Conservation (phyloP, 2,113 vertebrate species). For the Misgurnus mizolepis region DNA sequence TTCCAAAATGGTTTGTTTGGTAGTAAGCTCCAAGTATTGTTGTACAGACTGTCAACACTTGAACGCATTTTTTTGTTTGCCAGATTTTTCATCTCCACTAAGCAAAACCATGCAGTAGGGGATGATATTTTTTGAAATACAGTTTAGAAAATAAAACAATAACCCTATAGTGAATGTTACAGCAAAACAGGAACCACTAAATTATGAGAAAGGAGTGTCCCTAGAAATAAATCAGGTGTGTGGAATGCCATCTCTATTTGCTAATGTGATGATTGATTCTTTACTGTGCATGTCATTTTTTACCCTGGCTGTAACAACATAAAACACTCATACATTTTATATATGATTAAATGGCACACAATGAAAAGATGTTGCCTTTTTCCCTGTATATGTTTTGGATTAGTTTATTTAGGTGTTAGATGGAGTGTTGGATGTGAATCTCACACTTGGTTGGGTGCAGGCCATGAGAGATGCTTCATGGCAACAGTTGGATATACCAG, state of each 20-base stretch:
- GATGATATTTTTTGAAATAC: background rate
- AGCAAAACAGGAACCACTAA: background rate
- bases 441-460: slow-evolving; percentile 34
- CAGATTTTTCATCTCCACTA: background rate
- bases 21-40: background rate
- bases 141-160: background rate
- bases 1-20: background rate
- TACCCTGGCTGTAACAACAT: background rate
- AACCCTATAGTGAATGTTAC: background rate
- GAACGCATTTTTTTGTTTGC: slow-evolving; percentile 1
- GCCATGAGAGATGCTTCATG: slow-evolving; percentile 14
- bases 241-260: background rate
- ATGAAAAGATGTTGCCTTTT: background rate
- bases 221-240: background rate
- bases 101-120: background rate
- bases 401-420: slow-evolving; percentile 29
- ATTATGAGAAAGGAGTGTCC: background rate
- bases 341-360: background rate
- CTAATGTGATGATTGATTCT: background rate
- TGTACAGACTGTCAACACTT: background rate
- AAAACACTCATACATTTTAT: background rate
- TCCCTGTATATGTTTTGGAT: background rate
- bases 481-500: slow-evolving; percentile 31
- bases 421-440: slow-evolving; percentile 39
- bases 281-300: background rate